Percentiles rank a stretch among this genome's conserved stretches.
Conservation (phyloP, 2,113 vertebrate species). For the Sinosuthora webbiana region DNA sequence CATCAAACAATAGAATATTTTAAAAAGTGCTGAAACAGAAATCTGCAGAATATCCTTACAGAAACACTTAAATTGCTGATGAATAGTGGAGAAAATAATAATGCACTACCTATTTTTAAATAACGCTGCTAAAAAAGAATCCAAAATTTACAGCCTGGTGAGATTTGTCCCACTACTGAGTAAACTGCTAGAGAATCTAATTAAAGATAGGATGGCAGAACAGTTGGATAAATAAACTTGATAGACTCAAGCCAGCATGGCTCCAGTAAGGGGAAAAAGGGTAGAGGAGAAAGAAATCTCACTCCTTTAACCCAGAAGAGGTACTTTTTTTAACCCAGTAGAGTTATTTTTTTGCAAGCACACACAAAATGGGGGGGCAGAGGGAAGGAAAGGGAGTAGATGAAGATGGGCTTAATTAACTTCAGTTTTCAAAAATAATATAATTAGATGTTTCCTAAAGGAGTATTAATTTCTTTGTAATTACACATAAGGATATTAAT, state of each 20-base stretch:
- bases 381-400: background rate
- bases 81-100: background rate
- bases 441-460: constrained; percentile 30
- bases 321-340: background rate
- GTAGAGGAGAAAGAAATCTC: background rate
- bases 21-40: background rate
- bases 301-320: background rate
- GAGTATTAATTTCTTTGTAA: constrained; percentile 4
- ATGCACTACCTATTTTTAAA: background rate
- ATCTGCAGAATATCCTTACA: background rate
- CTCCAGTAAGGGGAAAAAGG: background rate
- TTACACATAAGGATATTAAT: constrained; percentile 43
- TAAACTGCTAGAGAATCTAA: constrained; percentile 36
- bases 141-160: constrained; percentile 36
- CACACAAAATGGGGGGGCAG: background rate
- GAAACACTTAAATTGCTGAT: background rate
- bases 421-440: background rate
- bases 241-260: constrained; percentile 21
- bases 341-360: background rate
- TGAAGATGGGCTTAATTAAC: constrained; percentile 22
- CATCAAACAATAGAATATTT: background rate
- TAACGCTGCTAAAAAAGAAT: constrained; percentile 8
- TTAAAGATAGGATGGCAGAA: constrained; percentile 44
- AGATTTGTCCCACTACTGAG: constrained; percentile 22
- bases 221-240: constrained; percentile 37